Evolutionary conservation across 2,113 vertebrate genomes (phyloP), one percentile per base, ranked within the genome.

Genomic region (Dascyllus trimaculatus): DNA sequence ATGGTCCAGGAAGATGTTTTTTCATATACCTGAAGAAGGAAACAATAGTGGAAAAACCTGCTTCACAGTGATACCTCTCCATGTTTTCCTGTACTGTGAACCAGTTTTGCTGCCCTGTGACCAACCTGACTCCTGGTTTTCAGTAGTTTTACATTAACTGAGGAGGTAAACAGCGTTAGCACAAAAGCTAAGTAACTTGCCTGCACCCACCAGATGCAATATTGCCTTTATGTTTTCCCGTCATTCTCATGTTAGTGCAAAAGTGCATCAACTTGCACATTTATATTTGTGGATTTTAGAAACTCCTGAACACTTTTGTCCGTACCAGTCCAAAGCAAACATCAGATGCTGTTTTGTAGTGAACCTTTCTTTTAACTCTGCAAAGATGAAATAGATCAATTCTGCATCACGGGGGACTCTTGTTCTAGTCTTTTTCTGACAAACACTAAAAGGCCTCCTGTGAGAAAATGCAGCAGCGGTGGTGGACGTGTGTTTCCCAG

Each of bases 391-490:
- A 76, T 66, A 63, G 17, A 52, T 2, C 76, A 82, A 81, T 82
- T 78, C 21, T 59, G 69, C 29, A 57, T 82, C 69, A n/a, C 1
- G 1, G 63, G 81, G 62, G 71, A 85, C 74, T 79, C 77, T 35
- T 63, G 71, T 74, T 68, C 68, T 35, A 24, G 54, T 51, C 76
- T 7, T 32, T 32, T 32, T 32, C 54, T 78, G 71, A 82, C 70
- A 56, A 75, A 85, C 76, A 73, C 53, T 77, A 11, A 48, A 35
- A 61, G 22, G 35, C 65, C 61, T 80, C 86, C 70, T 71, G 46
- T 58, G 87, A 90, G 80, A 83, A 53, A 52, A 71, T 8, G 35
- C 61, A 57, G 57, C 71, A 56, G 62, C 52, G 65, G 54, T 56
- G 80, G n/a, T n/a, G n/a, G 68, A 61, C 17, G 8, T 15, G 49